Percentiles rank a stretch among this genome's conserved stretches.
These are phyloP conservation scores for Lacanobia wlatinum DNA, from an alignment of 2,888 invertebrate species.

Conservation along the genomic window DNA sequence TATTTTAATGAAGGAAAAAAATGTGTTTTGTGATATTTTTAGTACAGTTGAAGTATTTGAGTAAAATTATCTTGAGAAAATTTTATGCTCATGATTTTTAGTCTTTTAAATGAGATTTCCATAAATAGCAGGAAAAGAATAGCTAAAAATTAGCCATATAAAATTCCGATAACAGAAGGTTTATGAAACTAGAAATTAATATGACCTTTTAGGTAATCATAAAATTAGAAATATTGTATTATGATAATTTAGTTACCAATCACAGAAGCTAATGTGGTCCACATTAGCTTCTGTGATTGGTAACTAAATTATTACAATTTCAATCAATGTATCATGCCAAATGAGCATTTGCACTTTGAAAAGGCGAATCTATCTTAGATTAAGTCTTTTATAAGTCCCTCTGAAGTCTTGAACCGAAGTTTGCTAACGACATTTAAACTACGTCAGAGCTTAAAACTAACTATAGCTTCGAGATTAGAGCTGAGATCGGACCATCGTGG, in stretches of 20 bases:
- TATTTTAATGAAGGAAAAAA: neutral
- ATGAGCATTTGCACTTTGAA: neutral
- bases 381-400: conserved; percentile 32
- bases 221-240: no score
- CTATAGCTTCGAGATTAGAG: conserved; percentile 42
- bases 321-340: neutral
- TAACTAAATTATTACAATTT: no score
- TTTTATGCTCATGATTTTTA: neutral
- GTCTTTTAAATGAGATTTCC: neutral
- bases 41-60: neutral
- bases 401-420: conserved; percentile 38
- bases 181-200: no score
- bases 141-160: neutral
- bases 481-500: conserved; percentile 22
- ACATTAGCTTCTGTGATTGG: no score
- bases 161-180: no score
- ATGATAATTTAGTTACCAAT: no score
- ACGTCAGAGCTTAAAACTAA: conserved; percentile 38
- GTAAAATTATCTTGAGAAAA: neutral
- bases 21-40: neutral
- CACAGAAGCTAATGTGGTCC: no score
- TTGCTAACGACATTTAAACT: conserved; percentile 47
- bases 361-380: conserved; percentile 23
- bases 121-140: neutral
- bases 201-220: no score